Conservation (phyloP, 2,113 vertebrate species). For the Sigmodon hispidus region DNA sequence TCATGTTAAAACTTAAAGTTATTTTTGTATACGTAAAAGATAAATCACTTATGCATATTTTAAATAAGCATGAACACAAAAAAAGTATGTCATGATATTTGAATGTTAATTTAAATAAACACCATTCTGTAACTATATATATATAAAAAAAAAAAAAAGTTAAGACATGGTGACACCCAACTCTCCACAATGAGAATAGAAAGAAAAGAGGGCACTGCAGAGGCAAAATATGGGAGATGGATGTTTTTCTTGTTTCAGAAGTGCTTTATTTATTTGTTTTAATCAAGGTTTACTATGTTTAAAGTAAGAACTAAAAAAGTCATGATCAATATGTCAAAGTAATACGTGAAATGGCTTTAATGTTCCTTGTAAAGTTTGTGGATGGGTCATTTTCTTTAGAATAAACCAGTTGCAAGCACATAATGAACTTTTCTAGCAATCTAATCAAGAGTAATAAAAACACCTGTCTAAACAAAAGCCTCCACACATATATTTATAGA, state of each 20-base stretch:
- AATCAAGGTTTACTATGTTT: background rate
- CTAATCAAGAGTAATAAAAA: background rate
- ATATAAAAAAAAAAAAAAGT: background rate
- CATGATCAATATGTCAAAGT: background rate
- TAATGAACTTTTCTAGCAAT: constrained; percentile 20
- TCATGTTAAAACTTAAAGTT: background rate
- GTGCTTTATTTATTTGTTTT: background rate
- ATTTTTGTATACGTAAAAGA: background rate
- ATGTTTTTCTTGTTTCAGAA: background rate
- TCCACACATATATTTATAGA: background rate
- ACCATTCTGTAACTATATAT: no score
- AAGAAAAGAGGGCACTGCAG: background rate
- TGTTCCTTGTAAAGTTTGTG: background rate
- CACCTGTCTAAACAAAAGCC: background rate
- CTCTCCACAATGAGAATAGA: background rate
- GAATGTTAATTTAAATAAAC: background rate
- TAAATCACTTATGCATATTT: background rate
- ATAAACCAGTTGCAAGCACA: background rate
- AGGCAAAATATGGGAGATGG: background rate
- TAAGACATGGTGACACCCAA: background rate
- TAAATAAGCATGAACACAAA: background rate
- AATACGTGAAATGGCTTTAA: constrained; percentile 12
- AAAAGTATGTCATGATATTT: background rate
- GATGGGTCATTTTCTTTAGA: background rate
- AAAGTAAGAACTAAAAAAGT: background rate